A percentile compares a stretch with the other conserved stretches of the same genome.
These are phyloP conservation scores for Muscicapa striata DNA, from an alignment of 2,797 vertebrate genomes.

Conservation along the genomic window DNA sequence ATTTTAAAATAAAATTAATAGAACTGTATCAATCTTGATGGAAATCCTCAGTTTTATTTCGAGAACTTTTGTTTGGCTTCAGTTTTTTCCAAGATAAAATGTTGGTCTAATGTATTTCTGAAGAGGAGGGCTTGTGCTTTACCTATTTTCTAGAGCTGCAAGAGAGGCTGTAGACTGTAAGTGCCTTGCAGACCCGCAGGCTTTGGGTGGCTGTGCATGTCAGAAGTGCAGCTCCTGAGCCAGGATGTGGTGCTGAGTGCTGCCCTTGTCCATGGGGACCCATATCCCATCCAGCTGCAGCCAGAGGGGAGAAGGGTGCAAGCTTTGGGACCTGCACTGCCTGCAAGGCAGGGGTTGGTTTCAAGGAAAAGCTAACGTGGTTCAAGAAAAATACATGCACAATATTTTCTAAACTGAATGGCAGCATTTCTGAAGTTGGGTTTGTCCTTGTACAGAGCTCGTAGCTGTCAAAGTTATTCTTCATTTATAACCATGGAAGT, in stretches of 20 bases:
- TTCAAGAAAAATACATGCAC: not conserved
- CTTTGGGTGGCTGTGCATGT: not conserved
- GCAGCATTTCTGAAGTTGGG: not conserved
- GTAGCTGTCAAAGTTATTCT: not conserved
- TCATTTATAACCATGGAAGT: not conserved
- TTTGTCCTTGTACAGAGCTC: not conserved
- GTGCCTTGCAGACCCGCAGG: not conserved
- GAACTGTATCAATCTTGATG: not conserved
- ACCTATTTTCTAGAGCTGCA: not conserved
- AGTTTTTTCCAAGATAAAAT: not conserved
- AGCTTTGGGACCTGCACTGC: no score
- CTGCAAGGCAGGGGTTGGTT: not conserved
- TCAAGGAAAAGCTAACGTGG: not conserved
- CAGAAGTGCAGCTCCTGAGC: not conserved
- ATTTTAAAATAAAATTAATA: not conserved
- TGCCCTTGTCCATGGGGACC: fast-evolving
- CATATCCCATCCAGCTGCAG: no score
- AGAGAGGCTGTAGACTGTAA: not conserved
- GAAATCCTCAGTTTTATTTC: not conserved
- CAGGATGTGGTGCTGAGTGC: not conserved
- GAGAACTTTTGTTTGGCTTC: not conserved
- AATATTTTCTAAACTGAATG: not conserved
- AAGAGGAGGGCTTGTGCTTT: not conserved
- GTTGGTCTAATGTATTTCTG: not conserved
- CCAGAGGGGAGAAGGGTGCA: not conserved